Conservation (phyloP, 2,888 invertebrate species). For the Tethea ocularis region DNA sequence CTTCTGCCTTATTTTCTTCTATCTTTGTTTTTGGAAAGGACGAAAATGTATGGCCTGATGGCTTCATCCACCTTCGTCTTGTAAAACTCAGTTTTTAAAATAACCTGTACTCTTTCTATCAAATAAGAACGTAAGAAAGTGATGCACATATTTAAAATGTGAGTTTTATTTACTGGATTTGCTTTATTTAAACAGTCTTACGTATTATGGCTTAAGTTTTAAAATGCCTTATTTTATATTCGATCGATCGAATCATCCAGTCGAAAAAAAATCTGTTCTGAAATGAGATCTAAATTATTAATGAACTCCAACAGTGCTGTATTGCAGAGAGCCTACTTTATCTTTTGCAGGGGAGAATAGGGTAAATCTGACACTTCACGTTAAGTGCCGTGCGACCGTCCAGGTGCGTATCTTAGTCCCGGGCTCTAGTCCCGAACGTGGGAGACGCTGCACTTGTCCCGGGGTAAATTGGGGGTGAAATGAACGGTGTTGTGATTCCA, state of each 20-base stretch:
- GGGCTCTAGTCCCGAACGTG: conserved; percentile 17
- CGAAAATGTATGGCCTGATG: too few relatives aligned
- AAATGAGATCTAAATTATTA: background rate
- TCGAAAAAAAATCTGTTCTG: background rate
- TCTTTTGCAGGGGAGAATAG: background rate
- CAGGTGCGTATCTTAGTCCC: conserved; percentile 38
- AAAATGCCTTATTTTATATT: too few relatives aligned
- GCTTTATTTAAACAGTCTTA: too few relatives aligned
- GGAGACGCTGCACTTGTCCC: conserved; percentile 28
- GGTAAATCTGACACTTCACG: conserved; percentile 13
- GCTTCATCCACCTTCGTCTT: too few relatives aligned
- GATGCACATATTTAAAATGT: too few relatives aligned
- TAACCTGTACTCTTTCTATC: too few relatives aligned
- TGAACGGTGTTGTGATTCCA: conserved; percentile 23
- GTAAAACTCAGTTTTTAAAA: too few relatives aligned
- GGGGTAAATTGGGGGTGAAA: conserved; percentile 35
- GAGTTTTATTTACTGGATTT: too few relatives aligned
- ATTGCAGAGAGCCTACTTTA: background rate
- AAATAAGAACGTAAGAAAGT: too few relatives aligned
- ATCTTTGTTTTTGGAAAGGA: background rate
- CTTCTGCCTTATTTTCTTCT: too few relatives aligned
- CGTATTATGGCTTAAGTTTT: too few relatives aligned
- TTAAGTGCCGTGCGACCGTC: conserved; percentile 50
- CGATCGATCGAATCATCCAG: too few relatives aligned
- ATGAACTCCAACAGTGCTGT: background rate